Evolutionary conservation across 2,888 invertebrate genomes (phyloP).

Genomic region (Volucella inanis): DNA sequence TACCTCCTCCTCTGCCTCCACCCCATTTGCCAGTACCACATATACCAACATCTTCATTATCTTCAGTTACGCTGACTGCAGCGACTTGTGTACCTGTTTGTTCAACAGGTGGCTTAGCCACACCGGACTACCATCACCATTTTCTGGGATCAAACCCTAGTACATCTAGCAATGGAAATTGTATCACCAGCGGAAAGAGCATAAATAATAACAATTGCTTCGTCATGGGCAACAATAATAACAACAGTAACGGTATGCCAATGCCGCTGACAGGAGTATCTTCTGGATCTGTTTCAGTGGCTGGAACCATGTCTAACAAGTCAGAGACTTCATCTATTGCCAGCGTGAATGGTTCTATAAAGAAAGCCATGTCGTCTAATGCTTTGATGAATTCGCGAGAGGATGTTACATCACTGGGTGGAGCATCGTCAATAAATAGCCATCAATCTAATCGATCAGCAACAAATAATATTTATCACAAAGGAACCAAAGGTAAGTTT

Average conservation of each 20-base stretch:
- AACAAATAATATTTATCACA: conserved; percentile 56
- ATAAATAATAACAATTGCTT: conserved; percentile 55
- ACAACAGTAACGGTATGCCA: conserved; percentile 74
- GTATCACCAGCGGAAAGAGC: conserved; percentile 44
- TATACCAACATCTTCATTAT: conserved; percentile 59
- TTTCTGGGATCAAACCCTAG: conserved; percentile 51
- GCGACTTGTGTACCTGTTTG: conserved; percentile 70
- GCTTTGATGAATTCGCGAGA: conserved; percentile 79
- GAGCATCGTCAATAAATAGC: conserved; percentile 80
- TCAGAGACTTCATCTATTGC: conserved; percentile 76
- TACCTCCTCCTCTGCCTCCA: conserved; percentile 58
- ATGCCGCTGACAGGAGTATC: conserved; percentile 52
- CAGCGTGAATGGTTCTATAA: conserved; percentile 76
- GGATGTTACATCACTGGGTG: conserved; percentile 80
- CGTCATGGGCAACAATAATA: conserved; percentile 76
- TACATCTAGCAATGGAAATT: conserved; percentile 62
- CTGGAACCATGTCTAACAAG: conserved; percentile 65
- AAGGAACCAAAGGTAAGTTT: conserved; percentile 74
- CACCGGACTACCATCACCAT: conserved; percentile 64
- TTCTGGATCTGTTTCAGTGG: conserved; percentile 51
- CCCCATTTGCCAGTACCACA: conserved; percentile 63
- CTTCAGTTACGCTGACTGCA: conserved; percentile 61
- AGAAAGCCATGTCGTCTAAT: conserved; percentile 72
- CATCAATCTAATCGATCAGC: conserved; percentile 75
- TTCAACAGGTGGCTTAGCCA: conserved; percentile 63